Base-by-base conservation (phyloP, 2,888 invertebrate genomes). In the Heliconius sara region DNA sequence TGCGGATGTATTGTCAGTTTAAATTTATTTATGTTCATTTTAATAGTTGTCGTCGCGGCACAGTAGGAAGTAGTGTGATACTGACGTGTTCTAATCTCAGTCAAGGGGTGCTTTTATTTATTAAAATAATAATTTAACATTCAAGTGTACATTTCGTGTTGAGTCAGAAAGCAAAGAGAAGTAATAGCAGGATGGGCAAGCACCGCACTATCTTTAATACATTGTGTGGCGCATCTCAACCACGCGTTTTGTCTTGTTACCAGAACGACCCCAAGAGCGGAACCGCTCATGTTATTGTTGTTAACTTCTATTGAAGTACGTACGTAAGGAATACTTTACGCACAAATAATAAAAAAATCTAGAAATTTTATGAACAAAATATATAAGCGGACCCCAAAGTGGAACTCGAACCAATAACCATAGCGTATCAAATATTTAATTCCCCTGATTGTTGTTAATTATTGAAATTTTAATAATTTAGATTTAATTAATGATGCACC, bases 1-100 rank as follows among this genome's bases (percentile, higher is more conserved):
- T 34, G 43, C 78, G 71, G 47, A 75, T 68, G 79, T 70, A 79
- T 43, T 65, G 79, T 76, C 67, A 43, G 52, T 78, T 78, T 73
- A 52, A 71, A 79, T 43, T 70, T 70, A 79, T 79, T 76, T 79
- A 76, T 70, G 70, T 63, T 65, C 65, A 34, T 72, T 74, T 75
- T 47, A 71, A 70, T 71, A 30, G n/a, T 71, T 75, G 22, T 7
- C 67, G 19, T 9, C n/a, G n/a, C 39, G 39, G 13, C n/a, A 2
- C 34, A 67, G 67, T 34, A 22, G 12, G 0, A 9, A n/a, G 19
- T 1, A 4, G 9, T 22, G 22, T 1, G 4, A 12, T 39, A 39
- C 12, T n/a, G n/a, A 4, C 12, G 5, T 10, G 39, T 68, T 68
- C 68, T 2, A 39, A 39, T 68, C n/a, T 66, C 66, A 66, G 30